Base-by-base conservation (phyloP, 2,113 vertebrate genomes). In the Neolamprologus brichardi region DNA sequence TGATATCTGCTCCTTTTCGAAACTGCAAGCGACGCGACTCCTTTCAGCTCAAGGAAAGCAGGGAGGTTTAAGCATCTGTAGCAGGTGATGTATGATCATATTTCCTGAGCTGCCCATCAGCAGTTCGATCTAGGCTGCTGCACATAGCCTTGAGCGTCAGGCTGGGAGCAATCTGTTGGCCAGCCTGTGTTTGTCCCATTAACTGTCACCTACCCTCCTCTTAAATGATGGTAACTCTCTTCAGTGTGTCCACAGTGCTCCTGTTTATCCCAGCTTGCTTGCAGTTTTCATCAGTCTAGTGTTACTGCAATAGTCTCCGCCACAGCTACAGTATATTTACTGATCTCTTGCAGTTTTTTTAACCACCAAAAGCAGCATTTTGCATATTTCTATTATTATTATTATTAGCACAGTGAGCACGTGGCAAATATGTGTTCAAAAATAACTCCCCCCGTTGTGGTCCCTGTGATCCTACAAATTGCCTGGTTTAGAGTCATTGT, bases 111-210 rank as follows among this genome's bases (percentile, higher is more conserved):
- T 86, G 53, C 81, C 88, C 79, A 52, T 88, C 37, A 92, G 89
- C 62, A 39, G 14, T 81, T 79, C 39, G 90, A 94, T 94, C 82
- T 90, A 81, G 91, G 39, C 70, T 20, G 86, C 83, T 86, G 90
- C 88, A 84, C 85, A 77, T 13, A 80, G 84, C 92, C 91, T 88
- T 89, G 81, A 91, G 82, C 7, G 81, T 23, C 23, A 2, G 39
- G 81, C 82, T 70, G 84, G 51, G 80, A 54, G 46, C 32, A 79
- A 82, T 87, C 72, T 85, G 39, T 44, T 49, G 62, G 82, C 91
- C 83, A 87, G 88, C 7, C 49, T 60, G 75, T 60, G 83, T 85
- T 91, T 77, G 64, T 94, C 93, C 94, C 92, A 96, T 95, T 95
- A 92, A 49, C 89, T 94, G 93, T 96, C 93, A 92, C 60, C 83